Evolutionary conservation across 2,888 invertebrate genomes (phyloP), one percentile per base, ranked within the genome.

Genomic region (Stenodera caucasica): DNA sequence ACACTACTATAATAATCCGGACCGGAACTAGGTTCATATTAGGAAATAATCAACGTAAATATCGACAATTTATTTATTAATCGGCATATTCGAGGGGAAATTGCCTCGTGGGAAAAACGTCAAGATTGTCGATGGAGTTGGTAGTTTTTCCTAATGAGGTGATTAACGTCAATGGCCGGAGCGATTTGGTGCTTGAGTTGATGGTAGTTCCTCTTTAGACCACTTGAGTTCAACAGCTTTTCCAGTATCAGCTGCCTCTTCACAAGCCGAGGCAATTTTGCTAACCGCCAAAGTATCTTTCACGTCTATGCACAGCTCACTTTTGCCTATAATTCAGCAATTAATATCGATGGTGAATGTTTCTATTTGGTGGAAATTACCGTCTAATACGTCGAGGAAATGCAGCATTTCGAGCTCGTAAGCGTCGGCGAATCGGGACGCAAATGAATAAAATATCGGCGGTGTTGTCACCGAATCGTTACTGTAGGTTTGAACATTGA

Each of bases 401-500:
- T 87, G 86, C n/a, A 86, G 84, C 68, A 87, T 76, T 71, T 87
- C 87, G 0, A 70, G 66, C 49, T 75, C 72, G 73, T 88, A 88
- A 0, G 82, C 85, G 35, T 80, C 77, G 64, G 73, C 78, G 72
- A 81, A 87, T 26, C 88, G 82, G 0, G 86, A 86, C 0, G 87
- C 80, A 73, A 88, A 88, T 0, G 87, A 86, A 75, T 84, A 86
- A 79, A 78, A 85, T 66, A 87, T 86, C 0, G 86, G 86, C 0
- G 83, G 78, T 8, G 70, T 70, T 40, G 72, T 80, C n/a, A 80
- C 58, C 2, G 83, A 83, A 12, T 80, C 75, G 1, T 80, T 82
- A 1, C 79, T 68, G 49, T 81, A 75, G 0, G 75, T 71, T 65
- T 82, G 82, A 0, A 84, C 78, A 15, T 82, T 81, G 57, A 81